phyloP scores from a whole-genome alignment of 2,797 vertebrate species.

The Oceanodroma leucorhoa region DNA sequence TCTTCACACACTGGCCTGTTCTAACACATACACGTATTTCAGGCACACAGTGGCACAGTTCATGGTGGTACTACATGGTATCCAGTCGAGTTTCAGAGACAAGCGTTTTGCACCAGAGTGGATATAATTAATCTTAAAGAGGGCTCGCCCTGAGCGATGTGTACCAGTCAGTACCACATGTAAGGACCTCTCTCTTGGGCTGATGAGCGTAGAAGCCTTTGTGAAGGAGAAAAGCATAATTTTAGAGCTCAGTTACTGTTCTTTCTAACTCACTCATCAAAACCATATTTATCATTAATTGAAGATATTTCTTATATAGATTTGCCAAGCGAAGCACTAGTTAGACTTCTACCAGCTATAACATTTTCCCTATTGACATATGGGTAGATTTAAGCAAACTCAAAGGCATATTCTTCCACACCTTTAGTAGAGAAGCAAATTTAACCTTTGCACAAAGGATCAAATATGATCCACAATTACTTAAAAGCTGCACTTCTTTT shows the following conservation, averaged over 20 bases:
- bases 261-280: background rate
- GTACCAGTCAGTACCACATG: background rate
- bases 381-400: background rate
- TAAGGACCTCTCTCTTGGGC: background rate
- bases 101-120: background rate
- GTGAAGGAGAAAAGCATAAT: background rate
- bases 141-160: background rate
- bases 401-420: background rate
- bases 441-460: background rate
- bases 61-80: rapidly evolving
- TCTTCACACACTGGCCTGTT: background rate
- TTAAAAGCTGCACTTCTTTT: background rate
- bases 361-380: background rate
- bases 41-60: background rate
- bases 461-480: background rate
- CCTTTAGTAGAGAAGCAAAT: background rate
- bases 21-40: background rate
- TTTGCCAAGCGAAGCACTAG: background rate
- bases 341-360: background rate
- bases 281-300: background rate
- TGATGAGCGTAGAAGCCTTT: background rate
- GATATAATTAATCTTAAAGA: background rate
- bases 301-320: background rate
- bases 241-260: background rate
- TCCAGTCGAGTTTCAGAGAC: background rate